phyloP scores from a whole-genome alignment of 2,113 vertebrate genomes.

The Oncorhynchus masou region DNA sequence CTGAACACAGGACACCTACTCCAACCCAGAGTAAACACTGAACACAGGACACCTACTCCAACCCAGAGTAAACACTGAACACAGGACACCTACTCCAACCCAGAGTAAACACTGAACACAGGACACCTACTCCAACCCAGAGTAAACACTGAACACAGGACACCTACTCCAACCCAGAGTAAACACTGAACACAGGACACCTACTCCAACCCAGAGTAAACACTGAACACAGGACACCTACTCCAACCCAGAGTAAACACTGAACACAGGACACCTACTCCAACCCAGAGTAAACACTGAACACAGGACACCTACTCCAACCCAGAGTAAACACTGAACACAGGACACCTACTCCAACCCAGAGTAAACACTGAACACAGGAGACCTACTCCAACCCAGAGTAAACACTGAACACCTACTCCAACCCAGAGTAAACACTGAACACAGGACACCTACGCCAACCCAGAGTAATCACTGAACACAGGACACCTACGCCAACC shows the following conservation, averaged over 20 bases:
- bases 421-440: no score
- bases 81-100: constrained; percentile 24
- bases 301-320: no score
- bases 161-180: no score
- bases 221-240: constrained; percentile 21
- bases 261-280: background rate
- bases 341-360: constrained; percentile 20
- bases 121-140: constrained; percentile 25
- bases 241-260: constrained; percentile 51
- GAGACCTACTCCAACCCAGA: constrained; percentile 25
- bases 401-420: no score
- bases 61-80: no score
- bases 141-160: constrained; percentile 46
- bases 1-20: constrained; percentile 13
- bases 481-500: constrained; percentile 19
- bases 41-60: background rate
- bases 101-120: constrained; percentile 47
- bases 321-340: no score
- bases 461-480: constrained; percentile 47
- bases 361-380: constrained; percentile 47
- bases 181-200: constrained; percentile 29
- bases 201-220: constrained; percentile 48
- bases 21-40: constrained; percentile 50
- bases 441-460: constrained; percentile 19
- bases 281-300: no score